Evolutionary conservation across 2,113 vertebrate genomes (phyloP).

Genomic region (Myanophis thanlyinensis): DNA sequence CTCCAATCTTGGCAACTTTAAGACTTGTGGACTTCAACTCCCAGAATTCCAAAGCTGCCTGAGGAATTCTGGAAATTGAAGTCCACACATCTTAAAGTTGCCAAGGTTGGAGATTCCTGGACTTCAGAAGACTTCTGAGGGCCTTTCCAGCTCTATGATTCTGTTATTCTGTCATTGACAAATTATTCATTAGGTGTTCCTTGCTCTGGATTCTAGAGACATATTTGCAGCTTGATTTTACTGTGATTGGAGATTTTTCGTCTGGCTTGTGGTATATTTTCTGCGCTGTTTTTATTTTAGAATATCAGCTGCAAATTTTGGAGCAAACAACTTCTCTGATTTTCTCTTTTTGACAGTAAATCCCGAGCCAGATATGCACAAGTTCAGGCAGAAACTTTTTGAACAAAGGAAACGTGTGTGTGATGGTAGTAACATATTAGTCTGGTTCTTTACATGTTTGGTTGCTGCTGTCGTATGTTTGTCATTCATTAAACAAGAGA

Average conservation of each 20-base stretch:
- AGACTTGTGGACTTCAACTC: no score
- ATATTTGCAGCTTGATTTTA: not conserved
- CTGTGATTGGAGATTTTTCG: not conserved
- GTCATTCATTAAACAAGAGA: not conserved
- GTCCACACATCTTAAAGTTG: no score
- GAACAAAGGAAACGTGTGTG: not conserved
- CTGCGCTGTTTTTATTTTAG: not conserved
- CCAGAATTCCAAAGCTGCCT: no score
- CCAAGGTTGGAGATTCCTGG: no score
- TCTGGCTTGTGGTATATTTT: not conserved
- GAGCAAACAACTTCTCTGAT: not conserved
- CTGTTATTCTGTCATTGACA: no score
- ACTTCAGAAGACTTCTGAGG: not conserved
- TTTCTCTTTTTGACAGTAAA: not conserved
- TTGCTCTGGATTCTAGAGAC: not conserved
- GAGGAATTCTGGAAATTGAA: no score
- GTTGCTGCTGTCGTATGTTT: not conserved
- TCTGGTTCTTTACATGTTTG: not conserved
- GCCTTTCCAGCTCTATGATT: not conserved
- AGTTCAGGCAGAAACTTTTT: not conserved
- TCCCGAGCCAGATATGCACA: not conserved
- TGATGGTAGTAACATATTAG: not conserved
- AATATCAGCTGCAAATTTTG: not conserved
- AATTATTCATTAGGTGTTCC: not conserved
- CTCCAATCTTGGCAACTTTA: no score